Percentiles rank a stretch among this genome's conserved stretches.
These are phyloP conservation scores for Lanius ludovicianus DNA, from an alignment of 2,113 vertebrate genomes.

Conservation along the genomic window DNA sequence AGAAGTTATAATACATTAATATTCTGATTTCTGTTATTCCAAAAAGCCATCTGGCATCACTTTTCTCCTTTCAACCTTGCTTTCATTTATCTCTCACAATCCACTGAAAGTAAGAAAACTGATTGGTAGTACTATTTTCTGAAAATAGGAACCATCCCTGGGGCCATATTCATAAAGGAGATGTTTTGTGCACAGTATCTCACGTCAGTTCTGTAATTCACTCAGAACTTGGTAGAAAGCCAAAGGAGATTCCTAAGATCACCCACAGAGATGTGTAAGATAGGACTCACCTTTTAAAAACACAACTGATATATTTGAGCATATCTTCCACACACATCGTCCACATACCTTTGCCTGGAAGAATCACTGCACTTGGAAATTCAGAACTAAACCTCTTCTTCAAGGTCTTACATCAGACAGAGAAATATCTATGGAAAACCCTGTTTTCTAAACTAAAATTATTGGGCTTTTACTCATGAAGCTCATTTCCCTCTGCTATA, in stretches of 20 bases:
- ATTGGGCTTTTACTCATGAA: background rate
- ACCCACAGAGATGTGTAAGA: background rate
- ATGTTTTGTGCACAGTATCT: background rate
- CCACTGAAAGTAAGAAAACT: background rate
- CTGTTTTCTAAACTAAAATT: background rate
- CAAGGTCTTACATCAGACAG: background rate
- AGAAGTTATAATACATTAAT: background rate
- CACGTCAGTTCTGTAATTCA: background rate
- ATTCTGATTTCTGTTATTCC: background rate
- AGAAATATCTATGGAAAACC: background rate
- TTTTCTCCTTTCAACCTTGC: background rate
- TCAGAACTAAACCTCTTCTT: background rate
- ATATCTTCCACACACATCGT: background rate
- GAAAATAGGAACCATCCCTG: background rate
- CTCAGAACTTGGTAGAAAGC: background rate
- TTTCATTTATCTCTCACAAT: background rate
- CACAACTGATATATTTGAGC: background rate
- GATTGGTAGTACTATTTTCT: background rate
- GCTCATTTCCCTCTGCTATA: background rate
- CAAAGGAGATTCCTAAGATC: background rate
- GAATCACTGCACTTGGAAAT: background rate
- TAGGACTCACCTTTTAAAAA: background rate
- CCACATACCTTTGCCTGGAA: background rate
- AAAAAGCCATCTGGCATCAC: background rate
- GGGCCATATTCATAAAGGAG: background rate